Conservation (phyloP, 2,113 vertebrate species). For the Saguinus midas region DNA sequence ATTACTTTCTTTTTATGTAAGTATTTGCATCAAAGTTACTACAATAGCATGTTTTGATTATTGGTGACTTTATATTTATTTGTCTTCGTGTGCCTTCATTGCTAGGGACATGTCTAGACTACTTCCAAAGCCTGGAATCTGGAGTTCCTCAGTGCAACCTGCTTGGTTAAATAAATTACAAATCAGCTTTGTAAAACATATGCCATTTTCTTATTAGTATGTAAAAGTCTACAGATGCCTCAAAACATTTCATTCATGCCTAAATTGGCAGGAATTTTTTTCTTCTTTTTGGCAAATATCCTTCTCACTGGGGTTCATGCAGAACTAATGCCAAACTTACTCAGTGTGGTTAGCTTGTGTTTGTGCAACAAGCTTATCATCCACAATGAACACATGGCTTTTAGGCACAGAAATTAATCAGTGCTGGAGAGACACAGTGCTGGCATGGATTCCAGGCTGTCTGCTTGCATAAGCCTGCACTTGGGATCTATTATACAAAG, state of each 20-base stretch:
- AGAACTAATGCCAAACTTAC: constrained; percentile 68
- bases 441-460: constrained; percentile 50
- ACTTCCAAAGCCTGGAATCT: neutral
- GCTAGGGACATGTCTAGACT: neutral
- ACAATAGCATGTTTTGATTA: neutral
- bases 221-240: constrained; percentile 49
- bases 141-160: neutral
- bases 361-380: constrained; percentile 77
- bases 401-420: constrained; percentile 73
- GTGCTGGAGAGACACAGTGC: constrained; percentile 53
- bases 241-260: constrained; percentile 66
- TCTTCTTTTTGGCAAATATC: constrained; percentile 73
- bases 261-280: constrained; percentile 67
- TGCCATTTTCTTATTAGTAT: constrained; percentile 57
- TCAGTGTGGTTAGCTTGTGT: constrained; percentile 63
- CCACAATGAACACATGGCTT: constrained; percentile 73
- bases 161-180: neutral
- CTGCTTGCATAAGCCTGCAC: constrained; percentile 54
- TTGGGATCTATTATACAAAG: constrained; percentile 61
- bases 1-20: neutral
- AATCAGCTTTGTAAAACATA: constrained; percentile 30
- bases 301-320: constrained; percentile 45
- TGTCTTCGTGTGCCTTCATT: neutral
- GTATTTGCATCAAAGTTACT: neutral
- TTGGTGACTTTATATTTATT: neutral